phyloP scores from a whole-genome alignment of 30 jellyfish, hydroid and myxozoan species.

The Cassiopea xamachana region DNA sequence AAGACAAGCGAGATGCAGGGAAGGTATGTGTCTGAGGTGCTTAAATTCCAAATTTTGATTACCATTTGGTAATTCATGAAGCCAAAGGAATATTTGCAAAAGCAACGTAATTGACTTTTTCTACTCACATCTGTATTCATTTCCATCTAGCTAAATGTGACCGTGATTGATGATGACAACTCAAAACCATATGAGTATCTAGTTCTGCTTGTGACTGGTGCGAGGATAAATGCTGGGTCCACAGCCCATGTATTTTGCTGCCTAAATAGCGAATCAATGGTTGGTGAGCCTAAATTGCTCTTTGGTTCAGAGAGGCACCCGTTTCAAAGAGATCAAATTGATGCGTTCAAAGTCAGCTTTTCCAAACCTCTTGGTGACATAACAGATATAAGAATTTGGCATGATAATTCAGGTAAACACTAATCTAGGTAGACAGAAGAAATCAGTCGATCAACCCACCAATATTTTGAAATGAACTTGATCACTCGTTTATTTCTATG shows the following conservation, averaged over 20 bases:
- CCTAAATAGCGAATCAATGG: constrained; percentile 15
- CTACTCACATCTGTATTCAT: too few species aligned
- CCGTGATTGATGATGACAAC: constrained; percentile 41
- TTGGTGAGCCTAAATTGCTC: constrained; percentile 49
- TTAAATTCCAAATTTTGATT: not conserved
- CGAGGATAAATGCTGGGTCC: constrained; percentile 76
- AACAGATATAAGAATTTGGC: constrained; percentile 65
- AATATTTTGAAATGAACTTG: not conserved
- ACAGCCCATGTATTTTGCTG: constrained; percentile 81
- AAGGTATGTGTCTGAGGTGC: constrained; percentile 51
- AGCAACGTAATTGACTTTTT: too few species aligned
- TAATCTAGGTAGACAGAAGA: not conserved
- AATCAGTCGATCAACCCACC: not conserved
- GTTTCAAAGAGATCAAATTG: constrained; percentile 50
- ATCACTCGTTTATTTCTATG: too few species aligned
- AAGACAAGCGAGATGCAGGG: constrained; percentile 56
- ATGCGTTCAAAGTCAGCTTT: constrained; percentile 61
- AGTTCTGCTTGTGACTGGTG: constrained; percentile 73
- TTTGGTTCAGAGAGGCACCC: constrained; percentile 52
- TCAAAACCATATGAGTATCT: constrained; percentile 56
- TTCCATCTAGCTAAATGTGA: constrained; percentile 29
- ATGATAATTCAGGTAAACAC: constrained; percentile 69
- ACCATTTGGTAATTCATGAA: too few species aligned
- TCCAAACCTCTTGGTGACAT: constrained; percentile 47
- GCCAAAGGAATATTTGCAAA: too few species aligned